phyloP scores from a whole-genome alignment of 1,140 invertebrate genomes.

The Aphaenogaster ashmeadi region DNA sequence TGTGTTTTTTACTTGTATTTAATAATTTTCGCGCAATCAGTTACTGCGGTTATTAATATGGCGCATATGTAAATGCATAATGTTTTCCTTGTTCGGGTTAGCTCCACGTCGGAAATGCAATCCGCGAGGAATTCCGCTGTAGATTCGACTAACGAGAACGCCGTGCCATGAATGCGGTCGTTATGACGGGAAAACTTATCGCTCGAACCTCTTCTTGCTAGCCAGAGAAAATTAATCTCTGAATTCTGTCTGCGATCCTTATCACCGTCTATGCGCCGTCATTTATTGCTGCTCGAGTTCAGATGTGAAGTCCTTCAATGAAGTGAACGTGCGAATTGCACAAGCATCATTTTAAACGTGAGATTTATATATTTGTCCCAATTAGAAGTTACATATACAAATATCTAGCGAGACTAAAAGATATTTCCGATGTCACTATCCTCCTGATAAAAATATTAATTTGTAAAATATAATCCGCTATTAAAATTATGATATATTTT shows the following conservation, averaged over 20 bases:
- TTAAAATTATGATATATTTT: neutral
- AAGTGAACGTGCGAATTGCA: neutral
- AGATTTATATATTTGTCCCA: conserved; percentile 7
- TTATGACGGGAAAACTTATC: conserved; percentile 66
- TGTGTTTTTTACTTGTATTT: neutral
- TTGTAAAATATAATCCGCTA: neutral
- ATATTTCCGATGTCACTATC: neutral
- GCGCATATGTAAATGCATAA: conserved; percentile 53
- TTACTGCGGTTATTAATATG: neutral
- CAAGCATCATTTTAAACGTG: conserved; percentile 13
- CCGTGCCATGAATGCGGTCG: conserved; percentile 66
- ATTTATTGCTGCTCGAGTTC: conserved; percentile 11
- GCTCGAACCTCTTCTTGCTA: conserved; percentile 1
- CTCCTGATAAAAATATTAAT: neutral
- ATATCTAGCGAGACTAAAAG: neutral
- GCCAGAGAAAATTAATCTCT: neutral
- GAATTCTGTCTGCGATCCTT: conserved; percentile 52
- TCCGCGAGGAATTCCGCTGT: conserved; percentile 7
- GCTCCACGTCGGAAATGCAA: conserved; percentile 4
- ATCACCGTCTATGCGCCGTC: neutral
- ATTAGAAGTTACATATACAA: conserved; percentile 1
- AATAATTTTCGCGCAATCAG: neutral
- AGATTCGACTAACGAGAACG: conserved; percentile 20
- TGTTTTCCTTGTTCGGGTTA: conserved; percentile 64
- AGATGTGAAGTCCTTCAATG: conserved; percentile 28